A percentile compares a stretch with the other conserved stretches of the same genome.
These are phyloP conservation scores for Cassiopea andromeda DNA, from an alignment of 30 jellyfish, hydroid and myxozoan genomes.

Conservation along the genomic window DNA sequence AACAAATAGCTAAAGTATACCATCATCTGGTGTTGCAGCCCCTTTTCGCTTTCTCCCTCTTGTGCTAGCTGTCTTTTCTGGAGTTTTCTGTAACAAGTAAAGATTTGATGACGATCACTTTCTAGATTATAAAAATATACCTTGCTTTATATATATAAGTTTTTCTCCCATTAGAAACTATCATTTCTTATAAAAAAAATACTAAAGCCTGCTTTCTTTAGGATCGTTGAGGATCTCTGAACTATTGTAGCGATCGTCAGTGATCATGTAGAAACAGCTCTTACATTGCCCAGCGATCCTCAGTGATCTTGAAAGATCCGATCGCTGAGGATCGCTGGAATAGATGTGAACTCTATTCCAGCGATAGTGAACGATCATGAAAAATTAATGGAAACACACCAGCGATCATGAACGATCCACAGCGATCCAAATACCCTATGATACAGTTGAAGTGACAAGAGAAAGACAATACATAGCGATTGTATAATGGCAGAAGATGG, in stretches of 20 bases:
- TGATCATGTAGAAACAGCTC: too few relatives aligned
- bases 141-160: too few relatives aligned
- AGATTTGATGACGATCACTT: background rate
- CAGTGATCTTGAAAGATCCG: too few relatives aligned
- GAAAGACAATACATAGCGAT: too few relatives aligned
- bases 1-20: background rate
- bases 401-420: background rate
- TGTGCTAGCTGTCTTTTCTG: constrained; percentile 87
- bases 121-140: background rate
- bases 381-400: background rate
- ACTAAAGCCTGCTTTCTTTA: too few relatives aligned
- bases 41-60: constrained; percentile 89
- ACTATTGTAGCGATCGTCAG: too few relatives aligned
- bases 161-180: too few relatives aligned
- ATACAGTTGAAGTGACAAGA: too few relatives aligned
- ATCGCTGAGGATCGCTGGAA: too few relatives aligned
- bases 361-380: background rate
- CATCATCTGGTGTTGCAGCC: constrained; percentile 75
- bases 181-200: too few relatives aligned
- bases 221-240: too few relatives aligned
- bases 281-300: background rate
- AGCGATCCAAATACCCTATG: background rate
- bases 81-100: constrained; percentile 45
- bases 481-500: too few relatives aligned
- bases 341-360: background rate